Percentiles rank a stretch among this genome's conserved stretches.
Conservation (phyloP, 2,113 vertebrate species). For the Hyaena hyaena region DNA sequence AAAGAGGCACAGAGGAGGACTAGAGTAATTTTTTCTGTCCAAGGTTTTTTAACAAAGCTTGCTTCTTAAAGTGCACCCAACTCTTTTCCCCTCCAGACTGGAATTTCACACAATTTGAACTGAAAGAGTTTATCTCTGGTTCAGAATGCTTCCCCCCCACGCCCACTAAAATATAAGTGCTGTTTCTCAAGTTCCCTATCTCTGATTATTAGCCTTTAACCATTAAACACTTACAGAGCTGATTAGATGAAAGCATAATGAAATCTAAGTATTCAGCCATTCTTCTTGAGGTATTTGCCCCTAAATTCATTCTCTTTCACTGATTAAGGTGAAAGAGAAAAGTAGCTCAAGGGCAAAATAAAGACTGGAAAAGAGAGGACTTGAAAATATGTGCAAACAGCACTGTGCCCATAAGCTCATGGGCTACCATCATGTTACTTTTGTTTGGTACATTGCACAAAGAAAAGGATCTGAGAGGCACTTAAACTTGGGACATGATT, state of each 20-base stretch:
- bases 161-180: neutral
- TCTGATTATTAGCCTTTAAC: neutral
- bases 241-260: neutral
- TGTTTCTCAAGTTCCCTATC: neutral
- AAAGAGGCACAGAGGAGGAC: neutral
- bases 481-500: neutral
- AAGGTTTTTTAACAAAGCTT: neutral
- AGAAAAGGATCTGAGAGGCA: neutral
- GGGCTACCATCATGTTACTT: neutral
- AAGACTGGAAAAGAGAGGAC: neutral
- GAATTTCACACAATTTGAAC: neutral
- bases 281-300: neutral
- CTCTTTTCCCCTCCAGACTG: neutral
- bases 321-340: neutral
- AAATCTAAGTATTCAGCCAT: neutral
- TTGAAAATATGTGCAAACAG: neutral
- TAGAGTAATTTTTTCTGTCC: neutral
- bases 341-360: neutral
- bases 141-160: neutral
- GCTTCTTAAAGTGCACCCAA: neutral
- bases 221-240: neutral
- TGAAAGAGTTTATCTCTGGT: neutral
- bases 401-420: neutral
- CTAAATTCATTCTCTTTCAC: neutral
- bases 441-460: neutral